A percentile compares a stretch with the other conserved stretches of the same genome.
phyloP scores from a whole-genome alignment of 37 sponge, comb jelly and placozoan species.

The Spongia lamella region DNA sequence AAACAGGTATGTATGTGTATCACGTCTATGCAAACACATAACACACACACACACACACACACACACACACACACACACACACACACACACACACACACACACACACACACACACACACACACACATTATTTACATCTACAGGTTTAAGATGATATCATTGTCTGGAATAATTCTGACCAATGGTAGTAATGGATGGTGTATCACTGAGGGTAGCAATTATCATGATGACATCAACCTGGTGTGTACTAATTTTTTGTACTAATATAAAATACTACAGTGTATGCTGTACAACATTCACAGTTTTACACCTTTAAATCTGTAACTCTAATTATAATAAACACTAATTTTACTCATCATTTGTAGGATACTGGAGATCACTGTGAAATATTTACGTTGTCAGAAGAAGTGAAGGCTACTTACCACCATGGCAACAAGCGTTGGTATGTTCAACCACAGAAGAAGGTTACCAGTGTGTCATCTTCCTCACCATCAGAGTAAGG shows the following conservation, averaged over 20 bases:
- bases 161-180: slow-evolving; percentile 64
- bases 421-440: slow-evolving; percentile 73
- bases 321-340: too few species aligned
- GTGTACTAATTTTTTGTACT: background rate
- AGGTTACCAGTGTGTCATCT: background rate
- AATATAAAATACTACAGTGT: too few species aligned
- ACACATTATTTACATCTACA: slow-evolving; percentile 6
- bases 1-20: too few species aligned
- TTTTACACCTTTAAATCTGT: too few species aligned
- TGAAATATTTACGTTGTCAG: slow-evolving; percentile 49
- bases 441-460: slow-evolving; percentile 61
- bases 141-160: slow-evolving; percentile 41
- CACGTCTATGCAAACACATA: too few species aligned
- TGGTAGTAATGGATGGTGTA: slow-evolving; percentile 42
- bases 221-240: slow-evolving; percentile 35
- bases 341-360: too few species aligned
- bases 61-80: slow-evolving; percentile 35
- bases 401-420: slow-evolving; percentile 64
- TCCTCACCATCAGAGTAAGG: too few species aligned
- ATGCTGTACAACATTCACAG: too few species aligned
- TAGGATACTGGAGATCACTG: slow-evolving; percentile 32
- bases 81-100: slow-evolving; percentile 22
- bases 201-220: slow-evolving; percentile 41
- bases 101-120: slow-evolving; percentile 27
- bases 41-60: slow-evolving; percentile 22